phyloP scores from a whole-genome alignment of 2,888 invertebrate genomes.

The Aleiodes testaceus region DNA sequence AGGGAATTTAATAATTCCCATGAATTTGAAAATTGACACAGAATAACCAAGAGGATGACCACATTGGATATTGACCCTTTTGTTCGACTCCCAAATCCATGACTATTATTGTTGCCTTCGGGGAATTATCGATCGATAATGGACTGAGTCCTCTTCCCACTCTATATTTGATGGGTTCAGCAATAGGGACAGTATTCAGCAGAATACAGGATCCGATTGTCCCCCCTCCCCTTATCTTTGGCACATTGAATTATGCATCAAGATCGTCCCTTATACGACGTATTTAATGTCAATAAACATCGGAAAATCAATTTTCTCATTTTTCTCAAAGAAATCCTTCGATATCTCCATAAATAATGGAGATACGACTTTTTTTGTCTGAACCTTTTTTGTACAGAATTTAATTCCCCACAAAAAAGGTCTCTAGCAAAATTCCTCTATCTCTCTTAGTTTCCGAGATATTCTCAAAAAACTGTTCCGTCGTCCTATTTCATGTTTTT shows the following conservation, averaged over 20 bases:
- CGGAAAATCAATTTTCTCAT: no score
- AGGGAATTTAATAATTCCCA: not conserved
- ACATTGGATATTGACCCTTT: conserved; percentile 22
- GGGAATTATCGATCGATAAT: conserved; percentile 21
- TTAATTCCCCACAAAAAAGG: no score
- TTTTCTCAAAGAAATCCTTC: no score
- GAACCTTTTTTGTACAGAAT: no score
- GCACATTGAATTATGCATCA: not conserved
- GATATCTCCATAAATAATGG: no score
- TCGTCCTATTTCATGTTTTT: no score
- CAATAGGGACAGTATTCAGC: not conserved
- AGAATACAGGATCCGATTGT: not conserved
- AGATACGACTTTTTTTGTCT: no score
- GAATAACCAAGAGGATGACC: conserved; percentile 26
- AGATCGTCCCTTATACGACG: not conserved
- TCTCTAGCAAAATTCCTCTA: no score
- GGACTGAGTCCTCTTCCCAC: not conserved
- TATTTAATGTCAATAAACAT: not conserved
- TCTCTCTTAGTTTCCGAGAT: no score
- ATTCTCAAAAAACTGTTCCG: no score
- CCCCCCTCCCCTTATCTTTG: not conserved
- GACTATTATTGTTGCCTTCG: conserved; percentile 14
- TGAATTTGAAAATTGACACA: conserved; percentile 14
- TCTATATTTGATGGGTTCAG: conserved; percentile 35
- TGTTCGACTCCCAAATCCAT: conserved; percentile 5